Conservation (phyloP, 2,888 invertebrate genomes). For the Alloscopus bannaensis region DNA sequence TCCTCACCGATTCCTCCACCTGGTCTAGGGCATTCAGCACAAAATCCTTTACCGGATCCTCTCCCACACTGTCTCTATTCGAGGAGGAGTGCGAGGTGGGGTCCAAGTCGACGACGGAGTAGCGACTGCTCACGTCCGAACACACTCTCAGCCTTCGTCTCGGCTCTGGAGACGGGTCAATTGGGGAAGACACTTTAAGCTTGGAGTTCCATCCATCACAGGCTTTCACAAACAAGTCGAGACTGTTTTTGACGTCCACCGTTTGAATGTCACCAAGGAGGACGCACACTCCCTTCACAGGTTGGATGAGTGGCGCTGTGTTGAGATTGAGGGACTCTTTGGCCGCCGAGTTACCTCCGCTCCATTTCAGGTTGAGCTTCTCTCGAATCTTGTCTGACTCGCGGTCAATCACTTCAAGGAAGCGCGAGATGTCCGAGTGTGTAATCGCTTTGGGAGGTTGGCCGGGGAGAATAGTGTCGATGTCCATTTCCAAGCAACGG, state of each 20-base stretch:
- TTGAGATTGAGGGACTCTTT: constrained; percentile 76
- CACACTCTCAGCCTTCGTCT: constrained; percentile 66
- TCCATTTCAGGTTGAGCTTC: constrained; percentile 56
- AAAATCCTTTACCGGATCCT: constrained; percentile 64
- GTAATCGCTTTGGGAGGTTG: constrained; percentile 85
- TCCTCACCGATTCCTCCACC: constrained; percentile 86
- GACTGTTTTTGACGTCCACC: constrained; percentile 86
- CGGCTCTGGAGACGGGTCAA: constrained; percentile 53
- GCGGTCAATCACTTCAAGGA: constrained; percentile 71
- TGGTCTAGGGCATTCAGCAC: constrained; percentile 73
- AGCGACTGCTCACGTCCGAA: constrained; percentile 59
- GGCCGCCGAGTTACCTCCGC: background rate
- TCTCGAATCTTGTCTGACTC: constrained; percentile 70
- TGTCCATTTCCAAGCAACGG: constrained; percentile 83
- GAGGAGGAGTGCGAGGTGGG: constrained; percentile 18
- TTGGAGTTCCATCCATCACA: constrained; percentile 75
- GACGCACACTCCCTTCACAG: constrained; percentile 94
- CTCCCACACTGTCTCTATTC: constrained; percentile 7
- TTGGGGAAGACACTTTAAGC: constrained; percentile 54
- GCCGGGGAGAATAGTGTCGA: constrained; percentile 88
- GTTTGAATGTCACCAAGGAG: constrained; percentile 93
- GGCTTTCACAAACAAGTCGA: constrained; percentile 81
- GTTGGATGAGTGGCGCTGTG: constrained; percentile 87
- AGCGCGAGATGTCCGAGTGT: constrained; percentile 80
- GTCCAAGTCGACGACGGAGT: constrained; percentile 71